Percentiles rank a stretch among this genome's conserved stretches.
phyloP scores from a whole-genome alignment of 2,797 vertebrate species.

The Trachops cirrhosus region DNA sequence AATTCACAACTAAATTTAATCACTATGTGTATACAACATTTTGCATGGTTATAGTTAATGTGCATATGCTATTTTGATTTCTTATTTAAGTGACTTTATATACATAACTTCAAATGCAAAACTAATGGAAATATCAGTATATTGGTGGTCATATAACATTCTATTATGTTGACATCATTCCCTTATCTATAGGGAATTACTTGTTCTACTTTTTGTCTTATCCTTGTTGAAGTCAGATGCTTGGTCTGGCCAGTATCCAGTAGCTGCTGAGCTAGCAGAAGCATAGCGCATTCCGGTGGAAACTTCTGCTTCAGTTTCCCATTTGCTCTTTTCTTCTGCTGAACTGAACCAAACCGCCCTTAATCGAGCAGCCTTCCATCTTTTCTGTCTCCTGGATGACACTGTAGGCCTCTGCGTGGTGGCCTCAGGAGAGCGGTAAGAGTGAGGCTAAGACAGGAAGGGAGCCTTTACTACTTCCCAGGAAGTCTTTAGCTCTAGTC shows the following conservation, averaged over 20 bases:
- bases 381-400: not conserved
- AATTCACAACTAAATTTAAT: not conserved
- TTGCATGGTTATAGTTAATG: not conserved
- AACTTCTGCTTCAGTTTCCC: not conserved
- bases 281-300: not conserved
- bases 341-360: not conserved
- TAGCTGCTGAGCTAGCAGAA: not conserved
- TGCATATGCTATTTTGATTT: constrained; percentile 1
- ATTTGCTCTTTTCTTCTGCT: not conserved
- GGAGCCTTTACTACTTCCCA: not conserved
- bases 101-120: not conserved
- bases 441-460: not conserved
- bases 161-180: not conserved
- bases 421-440: not conserved
- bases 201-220: not conserved
- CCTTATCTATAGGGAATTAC: not conserved
- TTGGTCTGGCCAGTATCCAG: not conserved
- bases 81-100: constrained; percentile 8
- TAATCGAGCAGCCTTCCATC: not conserved
- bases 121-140: not conserved
- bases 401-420: not conserved
- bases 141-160: not conserved
- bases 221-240: not conserved
- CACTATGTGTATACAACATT: not conserved
- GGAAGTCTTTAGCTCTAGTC: not conserved